These are phyloP conservation scores for Aramus guarauna DNA, from an alignment of 2,113 vertebrate genomes.

Conservation along the genomic window DNA sequence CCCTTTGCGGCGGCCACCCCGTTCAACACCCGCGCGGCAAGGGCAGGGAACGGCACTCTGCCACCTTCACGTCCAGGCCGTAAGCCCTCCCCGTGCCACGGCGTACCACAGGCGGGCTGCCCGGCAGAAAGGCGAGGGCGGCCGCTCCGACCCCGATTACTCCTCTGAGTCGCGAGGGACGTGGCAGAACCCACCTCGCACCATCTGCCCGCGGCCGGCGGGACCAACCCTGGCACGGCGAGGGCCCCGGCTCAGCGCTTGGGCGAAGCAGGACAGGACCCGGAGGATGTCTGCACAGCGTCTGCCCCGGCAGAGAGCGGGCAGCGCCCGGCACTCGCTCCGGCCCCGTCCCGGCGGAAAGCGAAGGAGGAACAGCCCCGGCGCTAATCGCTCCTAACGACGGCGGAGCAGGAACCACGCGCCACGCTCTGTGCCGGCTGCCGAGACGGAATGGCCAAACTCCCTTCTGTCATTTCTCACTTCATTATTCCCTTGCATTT, in stretches of 20 bases:
- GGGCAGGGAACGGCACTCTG: too few relatives aligned
- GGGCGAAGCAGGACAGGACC: neutral
- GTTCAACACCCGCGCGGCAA: accelerated
- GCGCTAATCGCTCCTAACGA: accelerated
- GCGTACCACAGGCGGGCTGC: neutral
- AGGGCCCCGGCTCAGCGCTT: too few relatives aligned
- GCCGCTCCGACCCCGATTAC: too few relatives aligned
- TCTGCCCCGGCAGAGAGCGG: neutral
- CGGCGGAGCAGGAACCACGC: neutral
- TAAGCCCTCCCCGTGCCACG: too few relatives aligned
- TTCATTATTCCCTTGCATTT: neutral
- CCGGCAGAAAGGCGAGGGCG: neutral
- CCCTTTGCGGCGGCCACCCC: too few relatives aligned
- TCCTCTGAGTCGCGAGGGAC: neutral
- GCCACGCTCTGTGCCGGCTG: accelerated
- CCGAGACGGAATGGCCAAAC: neutral
- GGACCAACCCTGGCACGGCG: too few relatives aligned
- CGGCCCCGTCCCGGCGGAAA: neutral
- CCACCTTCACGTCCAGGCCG: accelerated
- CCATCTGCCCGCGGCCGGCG: neutral
- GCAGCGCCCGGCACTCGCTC: neutral
- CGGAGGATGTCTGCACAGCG: neutral
- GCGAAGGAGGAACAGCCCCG: neutral
- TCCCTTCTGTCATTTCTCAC: neutral
- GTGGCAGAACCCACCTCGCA: too few relatives aligned